These are phyloP conservation scores for Camelus bactrianus DNA, from an alignment of 2,113 vertebrate species.

Conservation along the genomic window DNA sequence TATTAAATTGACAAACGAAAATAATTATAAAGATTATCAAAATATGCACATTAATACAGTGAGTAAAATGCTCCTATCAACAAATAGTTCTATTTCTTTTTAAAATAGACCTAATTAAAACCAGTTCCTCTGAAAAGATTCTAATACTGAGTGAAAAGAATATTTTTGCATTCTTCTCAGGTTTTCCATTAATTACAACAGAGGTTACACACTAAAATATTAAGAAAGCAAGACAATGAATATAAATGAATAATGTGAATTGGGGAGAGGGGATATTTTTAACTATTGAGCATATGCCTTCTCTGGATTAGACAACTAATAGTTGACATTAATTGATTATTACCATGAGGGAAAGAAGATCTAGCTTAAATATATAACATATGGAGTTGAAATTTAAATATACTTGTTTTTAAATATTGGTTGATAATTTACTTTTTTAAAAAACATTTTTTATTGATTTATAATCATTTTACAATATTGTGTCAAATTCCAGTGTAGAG, in stretches of 20 bases:
- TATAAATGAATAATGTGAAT: neutral
- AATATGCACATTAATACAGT: constrained; percentile 42
- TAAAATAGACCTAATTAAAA: constrained; percentile 62
- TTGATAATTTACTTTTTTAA: neutral
- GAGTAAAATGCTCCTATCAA: constrained; percentile 1
- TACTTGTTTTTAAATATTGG: neutral
- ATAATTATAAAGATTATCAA: constrained; percentile 63
- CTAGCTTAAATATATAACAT: neutral
- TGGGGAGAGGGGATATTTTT: neutral
- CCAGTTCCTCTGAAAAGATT: neutral
- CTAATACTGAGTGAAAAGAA: neutral
- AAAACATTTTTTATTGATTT: too few species aligned
- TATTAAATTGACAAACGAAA: constrained; percentile 29
- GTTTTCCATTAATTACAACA: constrained; percentile 38
- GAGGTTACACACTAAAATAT: neutral
- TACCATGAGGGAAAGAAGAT: neutral
- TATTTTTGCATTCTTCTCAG: neutral
- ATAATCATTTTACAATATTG: too few species aligned
- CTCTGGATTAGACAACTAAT: neutral
- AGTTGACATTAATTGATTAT: neutral
- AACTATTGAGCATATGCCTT: neutral
- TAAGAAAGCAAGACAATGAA: neutral
- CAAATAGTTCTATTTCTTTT: constrained; percentile 1
- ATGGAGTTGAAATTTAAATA: neutral
- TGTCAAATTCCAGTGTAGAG: too few species aligned